A percentile compares a stretch with the other conserved stretches of the same genome.
Conservation (phyloP, 2,888 invertebrate genomes). For the Mystacides longicornis region DNA sequence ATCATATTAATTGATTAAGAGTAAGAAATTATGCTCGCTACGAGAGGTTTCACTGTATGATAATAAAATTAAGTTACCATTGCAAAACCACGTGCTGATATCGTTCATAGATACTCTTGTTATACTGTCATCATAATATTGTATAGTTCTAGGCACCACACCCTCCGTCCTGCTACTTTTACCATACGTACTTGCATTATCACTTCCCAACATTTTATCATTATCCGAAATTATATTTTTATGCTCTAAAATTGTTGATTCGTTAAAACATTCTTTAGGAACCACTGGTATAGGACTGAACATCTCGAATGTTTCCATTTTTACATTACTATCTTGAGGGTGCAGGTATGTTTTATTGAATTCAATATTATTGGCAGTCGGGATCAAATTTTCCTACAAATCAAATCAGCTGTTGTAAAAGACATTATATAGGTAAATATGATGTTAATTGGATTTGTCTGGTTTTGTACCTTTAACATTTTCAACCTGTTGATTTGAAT, state of each 20-base stretch:
- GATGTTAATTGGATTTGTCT: too few species aligned
- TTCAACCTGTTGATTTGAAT: constrained; percentile 60
- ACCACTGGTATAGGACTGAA: constrained; percentile 48
- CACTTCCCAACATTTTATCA: background rate
- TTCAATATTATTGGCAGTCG: constrained; percentile 7
- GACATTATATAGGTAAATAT: background rate
- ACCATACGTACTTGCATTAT: background rate
- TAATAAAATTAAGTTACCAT: constrained; percentile 42
- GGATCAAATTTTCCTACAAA: constrained; percentile 29
- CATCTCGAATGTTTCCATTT: constrained; percentile 42
- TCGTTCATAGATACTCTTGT: constrained; percentile 52
- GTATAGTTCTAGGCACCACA: constrained; percentile 34
- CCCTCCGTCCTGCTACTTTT: constrained; percentile 26
- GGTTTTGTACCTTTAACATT: constrained; percentile 55
- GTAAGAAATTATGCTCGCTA: too few species aligned
- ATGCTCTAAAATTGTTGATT: constrained; percentile 32
- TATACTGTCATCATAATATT: constrained; percentile 41
- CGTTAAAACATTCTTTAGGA: constrained; percentile 36
- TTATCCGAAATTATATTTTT: constrained; percentile 29
- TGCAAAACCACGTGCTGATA: constrained; percentile 60
- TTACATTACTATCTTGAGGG: constrained; percentile 17
- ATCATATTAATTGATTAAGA: too few species aligned
- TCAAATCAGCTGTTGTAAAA: background rate
- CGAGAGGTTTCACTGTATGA: too few species aligned
- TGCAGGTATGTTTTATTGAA: constrained; percentile 7